phyloP scores from a whole-genome alignment of 2,797 vertebrate species.

The Mareca penelope region DNA sequence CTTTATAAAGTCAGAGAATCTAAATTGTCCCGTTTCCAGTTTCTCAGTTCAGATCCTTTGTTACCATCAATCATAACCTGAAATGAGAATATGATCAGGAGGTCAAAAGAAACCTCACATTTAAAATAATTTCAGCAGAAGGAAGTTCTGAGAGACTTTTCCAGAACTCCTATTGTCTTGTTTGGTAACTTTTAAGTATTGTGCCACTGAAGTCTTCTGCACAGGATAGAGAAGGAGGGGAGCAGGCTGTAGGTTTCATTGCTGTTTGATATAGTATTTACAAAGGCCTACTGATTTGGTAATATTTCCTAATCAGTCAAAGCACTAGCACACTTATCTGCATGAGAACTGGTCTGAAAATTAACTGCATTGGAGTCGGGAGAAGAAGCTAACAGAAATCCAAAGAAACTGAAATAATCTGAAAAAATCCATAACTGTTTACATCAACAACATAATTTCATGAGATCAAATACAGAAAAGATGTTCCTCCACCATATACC shows the following conservation, averaged over 20 bases:
- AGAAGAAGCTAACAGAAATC: background rate
- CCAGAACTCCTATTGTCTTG: background rate
- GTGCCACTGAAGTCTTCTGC: background rate
- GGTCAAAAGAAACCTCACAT: background rate
- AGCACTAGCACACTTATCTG: background rate
- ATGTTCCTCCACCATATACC: conserved; percentile 49
- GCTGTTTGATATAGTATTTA: background rate
- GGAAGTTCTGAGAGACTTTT: background rate
- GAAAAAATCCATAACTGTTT: background rate
- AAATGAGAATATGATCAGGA: background rate
- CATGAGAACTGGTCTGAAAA: background rate
- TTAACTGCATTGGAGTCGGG: background rate
- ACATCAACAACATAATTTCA: background rate
- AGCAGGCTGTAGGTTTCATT: background rate
- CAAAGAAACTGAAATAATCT: background rate
- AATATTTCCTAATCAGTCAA: background rate
- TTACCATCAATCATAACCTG: background rate
- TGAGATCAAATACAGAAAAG: background rate
- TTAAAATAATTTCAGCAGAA: background rate
- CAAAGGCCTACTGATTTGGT: background rate
- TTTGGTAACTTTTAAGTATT: background rate
- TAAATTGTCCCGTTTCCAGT: background rate
- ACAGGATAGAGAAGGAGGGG: background rate
- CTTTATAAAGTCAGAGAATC: background rate
- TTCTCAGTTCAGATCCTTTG: background rate